A percentile compares a stretch with the other conserved stretches of the same genome.
Conservation (phyloP, 2,888 invertebrate genomes). For the Eupsilia transversa region DNA sequence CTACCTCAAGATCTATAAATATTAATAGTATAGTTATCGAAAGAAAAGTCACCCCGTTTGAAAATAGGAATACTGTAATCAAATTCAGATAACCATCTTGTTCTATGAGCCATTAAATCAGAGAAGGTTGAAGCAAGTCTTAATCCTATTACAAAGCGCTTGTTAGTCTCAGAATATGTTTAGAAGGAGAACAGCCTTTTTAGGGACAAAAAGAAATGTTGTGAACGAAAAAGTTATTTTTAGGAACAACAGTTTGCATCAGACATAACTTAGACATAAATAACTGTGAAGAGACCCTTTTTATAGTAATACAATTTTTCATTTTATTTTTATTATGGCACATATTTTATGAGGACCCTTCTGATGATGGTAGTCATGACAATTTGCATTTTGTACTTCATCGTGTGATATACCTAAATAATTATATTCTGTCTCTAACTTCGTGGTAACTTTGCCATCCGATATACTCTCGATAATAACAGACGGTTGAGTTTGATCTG, state of each 20-base stretch:
- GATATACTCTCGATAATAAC: background rate
- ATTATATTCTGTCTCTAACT: too few relatives aligned
- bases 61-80: slow-evolving; percentile 33
- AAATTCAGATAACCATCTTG: slow-evolving; percentile 26
- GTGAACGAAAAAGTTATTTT: slow-evolving; percentile 26
- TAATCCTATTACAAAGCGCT: slow-evolving; percentile 37
- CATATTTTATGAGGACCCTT: background rate
- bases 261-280: slow-evolving; percentile 5
- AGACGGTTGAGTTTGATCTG: slow-evolving; percentile 20
- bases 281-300: background rate
- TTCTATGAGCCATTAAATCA: slow-evolving; percentile 17
- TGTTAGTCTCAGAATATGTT: slow-evolving; percentile 32
- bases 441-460: background rate
- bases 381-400: background rate
- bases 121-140: background rate
- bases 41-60: background rate
- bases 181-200: slow-evolving; percentile 2
- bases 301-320: slow-evolving; percentile 7
- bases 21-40: background rate
- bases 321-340: background rate
- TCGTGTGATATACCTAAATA: background rate
- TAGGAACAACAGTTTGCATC: slow-evolving; percentile 19
- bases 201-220: slow-evolving; percentile 14
- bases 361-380: background rate
- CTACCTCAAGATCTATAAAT: background rate